phyloP scores from a whole-genome alignment of 2,113 vertebrate species.

The Gavialis gangeticus region DNA sequence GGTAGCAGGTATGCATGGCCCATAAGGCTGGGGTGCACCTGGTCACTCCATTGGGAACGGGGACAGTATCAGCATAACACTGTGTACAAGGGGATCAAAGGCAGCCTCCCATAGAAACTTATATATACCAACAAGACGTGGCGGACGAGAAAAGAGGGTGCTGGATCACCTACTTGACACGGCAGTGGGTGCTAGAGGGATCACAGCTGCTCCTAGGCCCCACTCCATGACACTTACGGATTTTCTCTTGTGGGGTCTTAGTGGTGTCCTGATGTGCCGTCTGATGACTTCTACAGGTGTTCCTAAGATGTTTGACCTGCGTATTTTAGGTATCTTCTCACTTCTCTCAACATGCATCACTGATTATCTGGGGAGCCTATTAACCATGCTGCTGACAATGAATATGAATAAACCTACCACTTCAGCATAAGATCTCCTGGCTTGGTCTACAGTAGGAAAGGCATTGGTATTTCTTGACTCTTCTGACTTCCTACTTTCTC shows the following conservation, averaged over 20 bases:
- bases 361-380: not conserved
- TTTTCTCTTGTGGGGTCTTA: not conserved
- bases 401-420: not conserved
- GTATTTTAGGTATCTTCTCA: not conserved
- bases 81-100: too few relatives aligned
- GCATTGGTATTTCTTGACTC: not conserved
- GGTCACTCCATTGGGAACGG: too few relatives aligned
- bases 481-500: not conserved
- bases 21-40: too few relatives aligned
- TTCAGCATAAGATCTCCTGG: rapidly evolving
- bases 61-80: too few relatives aligned
- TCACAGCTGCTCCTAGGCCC: too few relatives aligned
- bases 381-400: not conserved
- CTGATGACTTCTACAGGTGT: not conserved
- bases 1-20: too few relatives aligned
- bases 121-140: too few relatives aligned
- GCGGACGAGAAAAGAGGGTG: too few relatives aligned
- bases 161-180: too few relatives aligned
- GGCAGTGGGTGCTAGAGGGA: too few relatives aligned
- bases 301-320: not conserved
- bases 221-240: too few relatives aligned
- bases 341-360: not conserved
- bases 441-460: not conserved
- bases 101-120: too few relatives aligned
- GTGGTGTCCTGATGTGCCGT: not conserved